These are phyloP conservation scores for Arctia plantaginis DNA, from an alignment of 2,888 invertebrate genomes.

Conservation along the genomic window DNA sequence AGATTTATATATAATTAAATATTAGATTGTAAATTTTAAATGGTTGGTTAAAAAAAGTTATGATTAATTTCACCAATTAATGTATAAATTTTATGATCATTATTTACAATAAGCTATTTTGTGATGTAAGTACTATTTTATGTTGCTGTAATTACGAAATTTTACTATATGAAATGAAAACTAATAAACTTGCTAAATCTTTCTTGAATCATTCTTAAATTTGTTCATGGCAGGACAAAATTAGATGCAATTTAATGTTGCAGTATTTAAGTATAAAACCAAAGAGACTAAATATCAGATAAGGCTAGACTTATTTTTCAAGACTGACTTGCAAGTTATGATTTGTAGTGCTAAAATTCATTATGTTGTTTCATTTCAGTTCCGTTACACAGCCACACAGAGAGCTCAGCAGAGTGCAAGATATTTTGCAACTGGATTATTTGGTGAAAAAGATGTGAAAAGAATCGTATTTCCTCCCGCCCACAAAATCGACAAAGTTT, in stretches of 20 bases:
- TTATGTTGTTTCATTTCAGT: conserved; percentile 79
- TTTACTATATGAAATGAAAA: neutral
- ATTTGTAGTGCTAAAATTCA: neutral
- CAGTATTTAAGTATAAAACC: neutral
- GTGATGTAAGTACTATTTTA: neutral
- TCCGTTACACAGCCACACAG: conserved; percentile 92
- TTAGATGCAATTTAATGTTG: neutral
- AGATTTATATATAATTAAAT: too few relatives aligned
- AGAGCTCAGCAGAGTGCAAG: conserved; percentile 91
- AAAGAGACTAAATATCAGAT: neutral
- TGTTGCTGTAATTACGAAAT: neutral
- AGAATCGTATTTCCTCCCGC: conserved; percentile 89
- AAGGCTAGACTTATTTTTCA: neutral
- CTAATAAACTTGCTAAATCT: neutral
- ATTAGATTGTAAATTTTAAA: too few relatives aligned
- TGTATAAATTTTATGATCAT: neutral
- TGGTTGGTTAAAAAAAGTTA: too few relatives aligned
- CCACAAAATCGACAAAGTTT: conserved; percentile 87
- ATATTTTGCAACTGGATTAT: conserved; percentile 91
- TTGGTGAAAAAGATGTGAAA: conserved; percentile 88
- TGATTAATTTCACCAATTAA: too few relatives aligned
- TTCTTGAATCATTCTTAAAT: neutral
- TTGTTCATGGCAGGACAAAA: neutral
- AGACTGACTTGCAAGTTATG: neutral
- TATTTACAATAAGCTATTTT: neutral